Conservation (phyloP, 2,888 invertebrate genomes). For the Drosophila differens region DNA sequence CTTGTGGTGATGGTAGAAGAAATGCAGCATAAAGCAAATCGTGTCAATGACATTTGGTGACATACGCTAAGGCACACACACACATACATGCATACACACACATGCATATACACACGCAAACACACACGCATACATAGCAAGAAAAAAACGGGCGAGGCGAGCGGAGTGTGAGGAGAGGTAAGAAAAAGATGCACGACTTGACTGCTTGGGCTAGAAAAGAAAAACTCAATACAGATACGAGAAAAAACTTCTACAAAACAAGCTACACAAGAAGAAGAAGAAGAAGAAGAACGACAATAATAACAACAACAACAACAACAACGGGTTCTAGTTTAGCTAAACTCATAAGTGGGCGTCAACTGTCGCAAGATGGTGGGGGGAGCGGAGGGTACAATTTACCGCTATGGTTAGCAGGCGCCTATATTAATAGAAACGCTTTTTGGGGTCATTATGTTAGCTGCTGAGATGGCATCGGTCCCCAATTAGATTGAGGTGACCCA, state of each 20-base stretch:
- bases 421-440: constrained; percentile 73
- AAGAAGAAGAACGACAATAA: not conserved
- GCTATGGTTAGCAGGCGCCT: constrained; percentile 59
- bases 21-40: constrained; percentile 79
- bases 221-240: constrained; percentile 64
- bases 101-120: not conserved
- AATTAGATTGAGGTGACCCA: constrained; percentile 57
- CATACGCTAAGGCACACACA: constrained; percentile 53
- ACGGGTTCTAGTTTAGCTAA: constrained; percentile 51
- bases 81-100: constrained; percentile 1
- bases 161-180: constrained; percentile 8
- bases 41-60: constrained; percentile 80
- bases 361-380: not conserved
- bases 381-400: constrained; percentile 61
- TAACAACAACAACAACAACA: constrained; percentile 26
- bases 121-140: not conserved
- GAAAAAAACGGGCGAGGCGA: constrained; percentile 1
- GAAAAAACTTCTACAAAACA: constrained; percentile 59
- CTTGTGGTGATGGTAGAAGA: constrained; percentile 55
- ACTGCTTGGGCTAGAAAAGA: constrained; percentile 62
- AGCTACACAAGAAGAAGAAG: constrained; percentile 18
- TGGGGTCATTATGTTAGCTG: constrained; percentile 69
- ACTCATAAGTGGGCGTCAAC: constrained; percentile 54
- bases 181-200: constrained; percentile 53
- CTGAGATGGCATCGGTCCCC: constrained; percentile 36